Evolutionary conservation across 1,140 invertebrate genomes (phyloP), one percentile per base, ranked within the genome.

Genomic region (Aphelenchoides besseyi): DNA sequence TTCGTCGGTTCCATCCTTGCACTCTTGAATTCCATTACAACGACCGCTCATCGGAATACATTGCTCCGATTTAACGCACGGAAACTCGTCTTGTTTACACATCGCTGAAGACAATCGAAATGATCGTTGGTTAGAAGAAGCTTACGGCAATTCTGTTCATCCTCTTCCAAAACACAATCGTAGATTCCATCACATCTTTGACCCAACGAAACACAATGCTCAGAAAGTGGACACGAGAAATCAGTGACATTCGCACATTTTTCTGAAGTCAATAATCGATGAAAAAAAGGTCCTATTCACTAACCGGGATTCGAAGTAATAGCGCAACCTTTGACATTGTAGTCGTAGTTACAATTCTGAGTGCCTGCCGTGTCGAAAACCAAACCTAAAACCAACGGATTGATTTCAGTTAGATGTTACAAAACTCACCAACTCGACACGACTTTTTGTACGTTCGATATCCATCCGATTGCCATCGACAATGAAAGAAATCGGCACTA

Each of bases 141-240:
- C 82, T 69, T 72, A 82, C 82, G 82, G 70, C 81, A 83, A 48
- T 83, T 83, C 37, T 84, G 82, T 72, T 83, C 81, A 55, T 83
- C 82, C 70, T 83, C 81, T 63, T 82, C 81, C n/a, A 84, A 41
- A 8, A 81, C 68, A 61, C 81, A 82, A 69, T 82, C 82, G 64
- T 83, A 83, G 35, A 70, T 74, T 0, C 82, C 81, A 67, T 83
- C 81, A 69, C 81, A 83, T 66, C 81, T 54, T 26, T 81, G 71
- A 12, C 70, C 69, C 66, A 82, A 36, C 32, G 73, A 53, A 37
- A 82, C 76, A 62, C 81, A 82, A 28, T 72, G 55, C 52, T 84
- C 81, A 1, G 81, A 82, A 18, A 82, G 41, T 26, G 82, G 81
- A 59, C 81, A 82, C n/a, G 59, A 52, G 66, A 82, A 82, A 26